Base-by-base conservation (phyloP, 2,113 vertebrate genomes). In the Probosciger aterrimus region DNA sequence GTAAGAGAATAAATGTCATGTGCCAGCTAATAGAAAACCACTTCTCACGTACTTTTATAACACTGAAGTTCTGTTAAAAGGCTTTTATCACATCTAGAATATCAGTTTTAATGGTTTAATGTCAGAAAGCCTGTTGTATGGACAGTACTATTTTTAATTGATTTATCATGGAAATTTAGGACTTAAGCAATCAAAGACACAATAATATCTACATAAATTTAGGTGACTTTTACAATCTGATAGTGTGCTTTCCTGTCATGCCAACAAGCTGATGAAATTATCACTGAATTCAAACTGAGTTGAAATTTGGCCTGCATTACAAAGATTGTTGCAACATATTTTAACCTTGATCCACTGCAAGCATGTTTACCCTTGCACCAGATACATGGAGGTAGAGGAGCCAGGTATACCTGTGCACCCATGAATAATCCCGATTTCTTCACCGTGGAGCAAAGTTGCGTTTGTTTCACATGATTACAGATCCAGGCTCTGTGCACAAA, bases 191-290 rank as follows among this genome's bases (percentile, higher is more conserved):
- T 71, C 52, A 81, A 95, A 95, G 93, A 91, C 93, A 94, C 90
- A 95, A 95, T 88, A 96, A 86, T 94, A 92, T 95, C 93, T 95
- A 85, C 87, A 5, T 86, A 15, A 88, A 75, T 90, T 60, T 75
- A 67, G 33, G 39, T 86, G 74, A 46, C 18, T 90, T 80, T 49
- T 80, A 64, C 31, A 47, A 4, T 87, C 55, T 91, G 35, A 35
- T 47, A 46, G 22, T 59, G 19, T 79, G 49, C 49, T 92, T 88
- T 68, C 68, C 63, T 57, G 0, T 71, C 43, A 82, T 63, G 30
- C 55, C 50, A 55, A 41, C 39, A 55, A 90, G 44, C 7, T 65
- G 47, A 74, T 83, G 65, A 81, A 75, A 62, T 35, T 77, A 15
- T 49, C 46, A 35, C 46, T 67, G 63, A 47, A 53, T 47, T n/a